Conservation (phyloP, 2,888 invertebrate genomes). For the Agrilus cyanescens region DNA sequence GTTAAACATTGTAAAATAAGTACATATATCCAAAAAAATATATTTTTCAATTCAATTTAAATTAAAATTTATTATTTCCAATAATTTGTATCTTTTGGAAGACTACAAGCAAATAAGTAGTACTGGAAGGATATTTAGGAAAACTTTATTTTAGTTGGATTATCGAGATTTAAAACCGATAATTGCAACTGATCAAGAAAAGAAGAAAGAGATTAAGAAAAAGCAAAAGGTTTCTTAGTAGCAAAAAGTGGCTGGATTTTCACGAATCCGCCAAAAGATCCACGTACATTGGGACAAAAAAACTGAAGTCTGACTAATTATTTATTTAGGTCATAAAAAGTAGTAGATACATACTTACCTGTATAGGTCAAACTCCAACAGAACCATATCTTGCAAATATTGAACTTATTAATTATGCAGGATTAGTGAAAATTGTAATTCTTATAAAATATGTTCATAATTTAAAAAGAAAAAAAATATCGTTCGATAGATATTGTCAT, state of each 20-base stretch:
- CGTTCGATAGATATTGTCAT: no score
- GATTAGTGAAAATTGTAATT: no score
- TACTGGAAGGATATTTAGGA: slow-evolving; percentile 2
- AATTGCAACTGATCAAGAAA: slow-evolving; percentile 42
- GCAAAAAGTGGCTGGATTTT: slow-evolving; percentile 20
- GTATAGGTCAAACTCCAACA: no score
- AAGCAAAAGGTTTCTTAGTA: slow-evolving; percentile 59
- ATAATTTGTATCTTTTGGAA: slow-evolving; percentile 3
- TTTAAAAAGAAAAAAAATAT: no score
- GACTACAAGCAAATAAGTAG: slow-evolving; percentile 2
- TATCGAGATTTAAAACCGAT: slow-evolving; percentile 59
- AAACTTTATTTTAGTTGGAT: slow-evolving; percentile 42
- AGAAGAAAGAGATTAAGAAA: slow-evolving; percentile 49
- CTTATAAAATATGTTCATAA: no score
- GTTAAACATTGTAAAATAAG: no score
- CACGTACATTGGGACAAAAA: slow-evolving; percentile 19
- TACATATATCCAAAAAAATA: no score
- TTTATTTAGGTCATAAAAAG: slow-evolving; percentile 1
- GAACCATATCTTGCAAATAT: no score
- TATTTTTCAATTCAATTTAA: no score
- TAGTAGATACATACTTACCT: no score
- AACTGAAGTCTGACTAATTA: slow-evolving; percentile 18
- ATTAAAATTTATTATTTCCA: no score
- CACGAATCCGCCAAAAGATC: slow-evolving; percentile 20
- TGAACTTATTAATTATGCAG: no score